Evolutionary conservation across 2,888 invertebrate species (phyloP), one percentile per base, ranked within the genome.

Genomic region (Agapostemon virescens): DNA sequence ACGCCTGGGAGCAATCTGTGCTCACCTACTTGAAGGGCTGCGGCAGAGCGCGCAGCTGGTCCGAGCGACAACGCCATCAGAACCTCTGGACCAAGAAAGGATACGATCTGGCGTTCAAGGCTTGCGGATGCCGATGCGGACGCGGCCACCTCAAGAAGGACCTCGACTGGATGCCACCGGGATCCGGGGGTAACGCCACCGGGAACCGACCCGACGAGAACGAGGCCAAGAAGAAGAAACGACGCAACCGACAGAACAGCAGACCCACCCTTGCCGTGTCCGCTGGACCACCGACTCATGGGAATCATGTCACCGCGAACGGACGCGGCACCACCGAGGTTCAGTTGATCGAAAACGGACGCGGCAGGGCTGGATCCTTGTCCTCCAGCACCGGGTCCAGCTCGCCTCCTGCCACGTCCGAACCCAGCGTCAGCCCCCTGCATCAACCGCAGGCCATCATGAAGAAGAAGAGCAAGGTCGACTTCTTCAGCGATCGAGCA

Each of bases 41-140:
- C 93, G 98, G 98, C 69, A 94, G 98, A 49, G 98, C 98, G 5
- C 94, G 98, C 33, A 97, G 97, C 86, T 98, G 98, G 98, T 98
- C 98, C 52, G 98, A 98, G 92, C 95, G 98, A 78, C 98, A 98
- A 93, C 95, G 98, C 40, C 95, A 96, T 89, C 98, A 98, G 93
- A 98, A 98, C 93, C 93, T 99, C 79, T 99, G 99, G 99, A 98
- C 98, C 76, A 98, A 98, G 93, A 98, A 98, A 93, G 98, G 98
- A 73, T 98, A 98, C 94, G 98, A 99, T 93, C 93, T 98, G 92
- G 98, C 98, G 11, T 98, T 97, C 93, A 98, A 98, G 90, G 98
- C 98, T 11, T 99, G 98, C 94, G 97, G 97, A 58, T 99, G 99
- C 93, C 96, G 96, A 84, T 98, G 98, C 93, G 97, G 97, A 4